Evolutionary conservation across 2,113 vertebrate genomes (phyloP), one percentile per base, ranked within the genome.

Genomic region (Zootoca vivipara): DNA sequence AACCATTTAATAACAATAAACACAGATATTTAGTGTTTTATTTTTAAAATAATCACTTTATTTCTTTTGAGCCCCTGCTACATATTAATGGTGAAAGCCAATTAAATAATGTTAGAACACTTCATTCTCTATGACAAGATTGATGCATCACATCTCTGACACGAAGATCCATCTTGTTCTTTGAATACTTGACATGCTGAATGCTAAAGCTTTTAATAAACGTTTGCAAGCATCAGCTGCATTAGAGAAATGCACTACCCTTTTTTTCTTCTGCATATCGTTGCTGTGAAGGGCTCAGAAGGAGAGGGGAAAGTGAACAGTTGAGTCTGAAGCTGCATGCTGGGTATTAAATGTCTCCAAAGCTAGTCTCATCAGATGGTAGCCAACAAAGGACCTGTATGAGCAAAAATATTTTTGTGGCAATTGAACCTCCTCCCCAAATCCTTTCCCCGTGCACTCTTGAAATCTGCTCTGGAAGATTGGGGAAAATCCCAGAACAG

Each of bases 151-250:
- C n/a, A 58, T 78, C 12, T 20, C 87, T 26, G 56, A 56, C 83
- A 56, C 5, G 52, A 70, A 69, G 26, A 40, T 91, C 90, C 42
- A 1, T 92, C 90, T 92, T 12, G 10, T 87, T 72, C 77, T 65
- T 77, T 69, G 38, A 73, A 16, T 78, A 0, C 1, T 30, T 83
- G 40, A 75, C 90, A 89, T 90, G 85, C 58, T 20, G 70, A 84
- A 26, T 52, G 1, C 2, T 2, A 13, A 52, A 22, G 38, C 86
- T 83, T 87, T 89, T 88, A 35, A 88, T 42, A 75, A 90, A 65
- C 81, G 10, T 52, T 35, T 69, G 3, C 26, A 46, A 0, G 30
- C 3, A 64, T 83, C 86, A 82, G 85, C 1, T 72, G 0, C 15
- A 28, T 33, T 80, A 75, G 75, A 87, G 82, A 24, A 42, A 33